These are phyloP conservation scores for Hipparchia sbordonii DNA, from an alignment of 2,888 invertebrate species.

Conservation along the genomic window DNA sequence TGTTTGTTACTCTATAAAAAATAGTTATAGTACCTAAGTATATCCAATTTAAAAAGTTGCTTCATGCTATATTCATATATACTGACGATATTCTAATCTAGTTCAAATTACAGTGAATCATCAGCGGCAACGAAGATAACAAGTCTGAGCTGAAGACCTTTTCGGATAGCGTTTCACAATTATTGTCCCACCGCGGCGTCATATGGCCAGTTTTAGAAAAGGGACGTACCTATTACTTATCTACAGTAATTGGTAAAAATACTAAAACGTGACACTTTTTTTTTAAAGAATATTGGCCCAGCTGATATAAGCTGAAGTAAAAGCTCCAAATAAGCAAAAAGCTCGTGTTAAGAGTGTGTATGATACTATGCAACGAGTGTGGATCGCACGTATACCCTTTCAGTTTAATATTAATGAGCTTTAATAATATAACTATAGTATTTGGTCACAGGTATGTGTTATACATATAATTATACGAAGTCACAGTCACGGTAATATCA, in stretches of 20 bases:
- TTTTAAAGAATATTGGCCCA: too few species aligned
- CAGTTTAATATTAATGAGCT: not conserved
- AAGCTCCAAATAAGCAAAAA: too few species aligned
- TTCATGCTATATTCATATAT: conserved; percentile 8
- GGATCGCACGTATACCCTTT: not conserved
- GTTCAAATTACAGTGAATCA: conserved; percentile 35
- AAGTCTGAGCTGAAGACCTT: conserved; percentile 73
- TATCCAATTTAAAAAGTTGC: conserved; percentile 18
- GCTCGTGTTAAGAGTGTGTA: too few species aligned
- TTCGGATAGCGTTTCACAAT: conserved; percentile 73
- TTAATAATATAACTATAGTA: not conserved
- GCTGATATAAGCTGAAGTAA: too few species aligned
- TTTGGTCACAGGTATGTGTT: not conserved
- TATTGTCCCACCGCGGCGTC: conserved; percentile 73
- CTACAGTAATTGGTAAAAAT: not conserved
- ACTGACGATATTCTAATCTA: conserved; percentile 27
- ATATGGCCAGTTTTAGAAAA: conserved; percentile 53
- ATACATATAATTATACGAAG: conserved; percentile 43
- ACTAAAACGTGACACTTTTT: not conserved
- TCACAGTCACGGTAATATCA: conserved; percentile 43
- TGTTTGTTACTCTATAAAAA: conserved; percentile 10
- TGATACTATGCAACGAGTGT: too few species aligned
- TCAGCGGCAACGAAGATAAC: conserved; percentile 24
- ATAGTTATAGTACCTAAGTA: not conserved
- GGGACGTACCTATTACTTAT: not conserved